phyloP scores from a whole-genome alignment of 2,888 invertebrate genomes.

The Drosophila nigricruria region DNA sequence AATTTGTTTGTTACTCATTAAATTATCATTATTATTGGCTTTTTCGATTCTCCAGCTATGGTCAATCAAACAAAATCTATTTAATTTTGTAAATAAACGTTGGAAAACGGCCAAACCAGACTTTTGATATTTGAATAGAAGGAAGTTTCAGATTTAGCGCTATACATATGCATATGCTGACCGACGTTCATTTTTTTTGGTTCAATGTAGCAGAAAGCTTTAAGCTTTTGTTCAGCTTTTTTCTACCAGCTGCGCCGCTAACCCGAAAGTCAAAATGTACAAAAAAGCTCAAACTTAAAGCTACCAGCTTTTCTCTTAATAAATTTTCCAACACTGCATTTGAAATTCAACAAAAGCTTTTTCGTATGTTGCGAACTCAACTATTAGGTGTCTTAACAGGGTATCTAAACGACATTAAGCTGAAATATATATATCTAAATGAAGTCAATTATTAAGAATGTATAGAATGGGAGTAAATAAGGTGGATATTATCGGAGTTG shows the following conservation, averaged over 20 bases:
- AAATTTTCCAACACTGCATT: constrained; percentile 10
- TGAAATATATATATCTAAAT: constrained; percentile 58
- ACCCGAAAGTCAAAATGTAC: neutral
- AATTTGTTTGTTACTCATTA: constrained; percentile 45
- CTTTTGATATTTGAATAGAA: neutral
- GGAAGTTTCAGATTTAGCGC: neutral
- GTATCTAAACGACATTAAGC: constrained; percentile 21
- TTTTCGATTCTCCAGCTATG: constrained; percentile 50
- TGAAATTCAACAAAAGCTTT: constrained; percentile 1
- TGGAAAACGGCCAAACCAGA: constrained; percentile 52
- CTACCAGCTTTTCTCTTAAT: neutral
- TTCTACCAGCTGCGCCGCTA: neutral
- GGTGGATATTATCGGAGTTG: neutral
- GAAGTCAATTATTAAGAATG: constrained; percentile 57
- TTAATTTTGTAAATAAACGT: constrained; percentile 80
- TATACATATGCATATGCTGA: neutral
- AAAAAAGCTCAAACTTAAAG: constrained; percentile 2
- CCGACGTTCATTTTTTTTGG: no score
- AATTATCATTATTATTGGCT: constrained; percentile 48
- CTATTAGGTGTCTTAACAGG: constrained; percentile 17
- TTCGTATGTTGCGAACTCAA: neutral
- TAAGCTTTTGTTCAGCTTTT: constrained; percentile 27
- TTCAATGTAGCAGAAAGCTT: neutral
- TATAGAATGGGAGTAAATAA: neutral
- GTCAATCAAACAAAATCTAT: constrained; percentile 49